phyloP scores from a whole-genome alignment of 64 coral and sea anemone species.

The Platygyra sinensis region DNA sequence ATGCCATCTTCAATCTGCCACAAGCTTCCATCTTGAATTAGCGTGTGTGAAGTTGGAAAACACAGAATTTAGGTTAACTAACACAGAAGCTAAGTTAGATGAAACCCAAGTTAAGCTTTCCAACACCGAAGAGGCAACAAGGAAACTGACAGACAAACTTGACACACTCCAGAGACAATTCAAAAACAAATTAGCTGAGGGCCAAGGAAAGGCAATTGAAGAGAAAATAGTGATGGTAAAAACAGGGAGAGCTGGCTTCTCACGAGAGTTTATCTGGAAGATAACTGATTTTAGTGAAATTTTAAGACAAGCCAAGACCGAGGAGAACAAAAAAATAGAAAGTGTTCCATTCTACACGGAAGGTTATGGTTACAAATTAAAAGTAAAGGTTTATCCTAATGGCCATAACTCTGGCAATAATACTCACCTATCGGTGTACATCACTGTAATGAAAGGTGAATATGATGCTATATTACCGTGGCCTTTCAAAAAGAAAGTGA shows the following conservation, averaged over 20 bases:
- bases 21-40: not conserved
- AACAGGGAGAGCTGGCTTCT: not conserved
- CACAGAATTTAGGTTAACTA: no score
- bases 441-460: no score
- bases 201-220: not conserved
- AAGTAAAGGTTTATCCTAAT: constrained; percentile 3
- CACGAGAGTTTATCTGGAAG: not conserved
- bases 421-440: no score
- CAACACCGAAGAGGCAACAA: no score
- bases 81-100: no score
- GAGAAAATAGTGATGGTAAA: not conserved
- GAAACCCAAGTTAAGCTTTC: no score
- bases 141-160: no score
- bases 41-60: not conserved
- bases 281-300: not conserved
- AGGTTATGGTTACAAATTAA: not conserved
- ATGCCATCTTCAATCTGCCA: not conserved
- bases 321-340: not conserved
- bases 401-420: not conserved
- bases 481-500: no score
- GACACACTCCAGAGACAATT: no score
- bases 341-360: constrained; percentile 13
- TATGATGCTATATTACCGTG: no score
- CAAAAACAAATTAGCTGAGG: not conserved
- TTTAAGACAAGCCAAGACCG: not conserved